Base-by-base conservation (phyloP, 1,140 invertebrate species). In the Saccostrea echinata region DNA sequence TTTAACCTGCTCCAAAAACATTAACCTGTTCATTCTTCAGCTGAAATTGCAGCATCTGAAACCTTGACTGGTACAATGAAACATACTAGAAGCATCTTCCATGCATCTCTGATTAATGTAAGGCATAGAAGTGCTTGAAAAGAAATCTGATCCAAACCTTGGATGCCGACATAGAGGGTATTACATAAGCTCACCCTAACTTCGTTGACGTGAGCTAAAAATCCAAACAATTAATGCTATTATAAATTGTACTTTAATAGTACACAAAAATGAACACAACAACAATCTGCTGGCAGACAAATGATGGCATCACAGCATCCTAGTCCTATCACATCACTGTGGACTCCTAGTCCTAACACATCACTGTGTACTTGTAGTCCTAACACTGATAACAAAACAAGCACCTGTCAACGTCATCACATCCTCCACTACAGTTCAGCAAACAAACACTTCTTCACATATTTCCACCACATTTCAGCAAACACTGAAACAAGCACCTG, bases 231-330 rank as follows among this genome's bases (percentile, higher is more conserved):
- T 61, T 1, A 61, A 61, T 21, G 55, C 55, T 61, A n/a, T 61
- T 61, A 18, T 61, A 61, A 61, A 3, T 0, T 61, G 18, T 61
- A 21, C 18, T 61, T n/a, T 61, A 21, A 21, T 8, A 61, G 2
- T 61, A 61, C 16, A 43, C 4, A 61, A 21, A 61, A 61, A 61
- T 61, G 21, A 30, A 76, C 30, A 30, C 1, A 71, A 76, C 68
- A 76, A 76, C 64, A 71, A 11, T 76, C 27, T 76, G 68, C 27
- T 76, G 68, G 68, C 27, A 76, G 68, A 76, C 68, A 76, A 76
- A 76, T 30, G 27, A 76, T n/a, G 55, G 6, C 68, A 18, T 76
- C 27, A 30, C 68, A 76, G 27, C 27, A 76, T 76, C 9, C 33
- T 76, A 12, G 16, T 27, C 43, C 1, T 43, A 43, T 43, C 68